Conservation (phyloP, 2,888 invertebrate species). For the Volucella inanis region DNA sequence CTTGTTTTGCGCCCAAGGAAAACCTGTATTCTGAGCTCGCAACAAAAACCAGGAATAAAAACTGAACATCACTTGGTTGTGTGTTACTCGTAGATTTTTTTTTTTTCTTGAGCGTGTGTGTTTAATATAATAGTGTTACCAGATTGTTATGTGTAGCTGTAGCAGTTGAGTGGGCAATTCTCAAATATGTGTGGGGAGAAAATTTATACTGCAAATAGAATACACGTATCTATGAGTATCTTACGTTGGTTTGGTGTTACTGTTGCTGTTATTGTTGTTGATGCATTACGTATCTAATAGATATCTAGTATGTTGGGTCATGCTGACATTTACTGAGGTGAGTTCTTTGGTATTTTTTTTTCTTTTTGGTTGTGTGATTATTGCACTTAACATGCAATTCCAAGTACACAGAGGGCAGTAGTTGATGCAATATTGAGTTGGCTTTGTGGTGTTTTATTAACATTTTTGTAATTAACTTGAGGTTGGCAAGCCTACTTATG, state of each 20-base stretch:
- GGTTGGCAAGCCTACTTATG: conserved; percentile 61
- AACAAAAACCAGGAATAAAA: conserved; percentile 69
- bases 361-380: conserved; percentile 51
- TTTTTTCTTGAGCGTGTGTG: conserved; percentile 13
- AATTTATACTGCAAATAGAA: conserved; percentile 65
- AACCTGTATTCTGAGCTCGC: conserved; percentile 68
- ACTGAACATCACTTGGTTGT: conserved; percentile 40
- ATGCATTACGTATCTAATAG: background rate
- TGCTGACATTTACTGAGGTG: conserved; percentile 70
- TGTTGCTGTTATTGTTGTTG: conserved; percentile 17
- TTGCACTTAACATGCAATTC: conserved; percentile 70
- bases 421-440: conserved; percentile 32
- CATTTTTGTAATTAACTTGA: conserved; percentile 43
- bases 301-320: conserved; percentile 43
- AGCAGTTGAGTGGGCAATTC: conserved; percentile 60
- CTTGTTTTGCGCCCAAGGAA: conserved; percentile 72
- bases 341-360: conserved; percentile 62
- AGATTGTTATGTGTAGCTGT: no score
- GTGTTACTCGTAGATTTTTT: background rate
- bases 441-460: conserved; percentile 2
- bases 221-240: conserved; percentile 38
- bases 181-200: conserved; percentile 65
- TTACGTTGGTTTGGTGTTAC: no score
- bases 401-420: conserved; percentile 19
- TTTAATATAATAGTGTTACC: background rate